phyloP scores from a whole-genome alignment of 2,797 vertebrate genomes.

The Enteromius fasciolatus region DNA sequence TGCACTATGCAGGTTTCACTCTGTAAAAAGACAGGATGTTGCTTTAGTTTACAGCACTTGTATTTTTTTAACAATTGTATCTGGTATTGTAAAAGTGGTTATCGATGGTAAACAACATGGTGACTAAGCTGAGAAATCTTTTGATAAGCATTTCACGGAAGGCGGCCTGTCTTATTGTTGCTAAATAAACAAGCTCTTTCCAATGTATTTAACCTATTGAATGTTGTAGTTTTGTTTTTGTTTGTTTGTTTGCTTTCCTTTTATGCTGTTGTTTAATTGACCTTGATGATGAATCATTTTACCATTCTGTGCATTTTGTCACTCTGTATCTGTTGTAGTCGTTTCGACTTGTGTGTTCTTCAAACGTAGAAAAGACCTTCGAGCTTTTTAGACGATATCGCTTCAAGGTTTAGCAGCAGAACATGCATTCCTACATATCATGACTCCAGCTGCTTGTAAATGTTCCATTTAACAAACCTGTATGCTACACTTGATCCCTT shows the following conservation, averaged over 20 bases:
- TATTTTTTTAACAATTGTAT: slow-evolving; percentile 46
- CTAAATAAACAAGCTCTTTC: slow-evolving; percentile 59
- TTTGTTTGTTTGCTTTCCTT: slow-evolving; percentile 34
- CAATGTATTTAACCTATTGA: slow-evolving; percentile 54
- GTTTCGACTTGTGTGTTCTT: slow-evolving; percentile 33
- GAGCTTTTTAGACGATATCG: not conserved
- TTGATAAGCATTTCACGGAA: slow-evolving; percentile 46
- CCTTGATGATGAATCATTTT: slow-evolving; percentile 34
- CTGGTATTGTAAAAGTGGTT: slow-evolving; percentile 37
- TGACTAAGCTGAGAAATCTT: slow-evolving; percentile 33
- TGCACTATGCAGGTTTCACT: slow-evolving; percentile 65
- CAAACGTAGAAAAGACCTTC: slow-evolving; percentile 16
- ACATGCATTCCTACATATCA: slow-evolving; percentile 65
- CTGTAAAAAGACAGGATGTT: slow-evolving; percentile 56
- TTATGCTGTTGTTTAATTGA: slow-evolving; percentile 49
- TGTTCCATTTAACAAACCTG: slow-evolving; percentile 46
- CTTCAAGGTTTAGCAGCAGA: slow-evolving; percentile 37
- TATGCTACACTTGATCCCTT: slow-evolving; percentile 28
- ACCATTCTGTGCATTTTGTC: slow-evolving; percentile 36
- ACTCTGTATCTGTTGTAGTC: slow-evolving; percentile 45
- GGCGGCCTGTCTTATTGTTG: slow-evolving; percentile 58
- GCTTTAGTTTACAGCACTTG: slow-evolving; percentile 47
- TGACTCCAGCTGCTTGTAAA: slow-evolving; percentile 57
- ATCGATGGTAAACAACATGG: slow-evolving; percentile 43
- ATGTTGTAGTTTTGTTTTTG: slow-evolving; percentile 53